Evolutionary conservation across 2,888 invertebrate genomes (phyloP), one percentile per base, ranked within the genome.

Genomic region (Drosophila helvetica): DNA sequence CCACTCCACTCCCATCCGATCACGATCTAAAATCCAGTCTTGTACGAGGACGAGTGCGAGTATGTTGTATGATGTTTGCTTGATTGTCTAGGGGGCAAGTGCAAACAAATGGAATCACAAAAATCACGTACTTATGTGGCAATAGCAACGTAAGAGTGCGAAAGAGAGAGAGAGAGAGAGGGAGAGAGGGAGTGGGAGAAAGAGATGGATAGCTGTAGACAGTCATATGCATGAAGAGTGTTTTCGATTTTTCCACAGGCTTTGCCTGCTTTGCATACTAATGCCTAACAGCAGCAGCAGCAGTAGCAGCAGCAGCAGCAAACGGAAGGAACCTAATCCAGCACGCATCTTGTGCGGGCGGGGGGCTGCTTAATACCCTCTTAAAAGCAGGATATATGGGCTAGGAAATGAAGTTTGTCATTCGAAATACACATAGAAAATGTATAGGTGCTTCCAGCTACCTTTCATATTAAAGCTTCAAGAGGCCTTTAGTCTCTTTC

Each of bases 191-290:
- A n/a, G 25, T 25, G 1, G 25, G 6, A 50, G 38, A 22, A 25
- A 51, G 71, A 61, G 42, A 42, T 30, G 55, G 53, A 30, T 22
- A n/a, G 50, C 48, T 22, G 55, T 42, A 61, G 51, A 55, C 62
- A 62, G 51, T 47, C 78, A 72, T 69, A 69, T 74, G 63, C 70
- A 68, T 52, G 58, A 60, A 25, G 80, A 69, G 75, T 83, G 64
- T 70, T 80, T 38, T 72, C 79, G 81, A 80, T 83, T 80, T 63
- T 74, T 57, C 71, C 62, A 57, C 59, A 48, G 65, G 46, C 50
- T 51, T 52, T 33, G 22, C 63, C 73, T 76, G 76, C 65, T 86
- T 82, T 86, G 89, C 87, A 88, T 90, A 80, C 80, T 86, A 89
- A 90, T 89, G 77, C 74, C 71, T n/a, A n/a, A n/a, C n/a, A n/a